These are phyloP conservation scores for Elegia similella DNA, from an alignment of 2,888 invertebrate species.

Conservation along the genomic window DNA sequence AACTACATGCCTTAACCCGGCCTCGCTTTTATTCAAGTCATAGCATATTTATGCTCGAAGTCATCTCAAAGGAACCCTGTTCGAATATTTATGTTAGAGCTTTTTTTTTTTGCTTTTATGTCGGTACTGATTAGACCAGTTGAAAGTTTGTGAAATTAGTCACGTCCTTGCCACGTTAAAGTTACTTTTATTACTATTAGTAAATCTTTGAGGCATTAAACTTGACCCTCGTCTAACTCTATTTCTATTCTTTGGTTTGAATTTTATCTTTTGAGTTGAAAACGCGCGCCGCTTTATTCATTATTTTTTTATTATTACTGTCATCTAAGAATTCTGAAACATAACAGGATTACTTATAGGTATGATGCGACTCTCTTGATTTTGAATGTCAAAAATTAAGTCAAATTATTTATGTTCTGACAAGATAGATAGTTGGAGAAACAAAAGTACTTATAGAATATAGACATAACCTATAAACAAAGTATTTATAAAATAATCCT, in stretches of 20 bases:
- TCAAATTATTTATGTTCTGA: too few relatives aligned
- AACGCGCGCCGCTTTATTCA: too few relatives aligned
- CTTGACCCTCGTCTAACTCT: slow-evolving; percentile 1
- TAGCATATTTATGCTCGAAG: slow-evolving; percentile 56
- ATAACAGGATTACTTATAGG: too few relatives aligned
- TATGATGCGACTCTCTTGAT: too few relatives aligned
- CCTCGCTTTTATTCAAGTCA: slow-evolving; percentile 51
- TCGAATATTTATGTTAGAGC: slow-evolving; percentile 43
- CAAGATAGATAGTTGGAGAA: too few relatives aligned
- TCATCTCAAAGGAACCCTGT: slow-evolving; percentile 43
- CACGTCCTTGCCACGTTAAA: slow-evolving; percentile 7
- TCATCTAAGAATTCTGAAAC: too few relatives aligned
- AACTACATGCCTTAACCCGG: slow-evolving; percentile 40
- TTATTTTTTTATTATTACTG: too few relatives aligned
- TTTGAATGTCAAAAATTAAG: too few relatives aligned
- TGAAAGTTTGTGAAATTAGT: slow-evolving; percentile 19
- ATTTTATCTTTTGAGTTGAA: too few relatives aligned
- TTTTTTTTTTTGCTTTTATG: slow-evolving; percentile 38
- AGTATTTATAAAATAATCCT: too few relatives aligned
- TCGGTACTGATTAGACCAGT: slow-evolving; percentile 43
- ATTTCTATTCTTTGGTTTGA: neutral
- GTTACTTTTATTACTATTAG: neutral
- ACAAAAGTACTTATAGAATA: too few relatives aligned
- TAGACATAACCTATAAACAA: too few relatives aligned
- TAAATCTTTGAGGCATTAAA: slow-evolving; percentile 1